These are phyloP conservation scores for Cosmorhoe ocellata DNA, from an alignment of 2,888 invertebrate species.

Conservation along the genomic window DNA sequence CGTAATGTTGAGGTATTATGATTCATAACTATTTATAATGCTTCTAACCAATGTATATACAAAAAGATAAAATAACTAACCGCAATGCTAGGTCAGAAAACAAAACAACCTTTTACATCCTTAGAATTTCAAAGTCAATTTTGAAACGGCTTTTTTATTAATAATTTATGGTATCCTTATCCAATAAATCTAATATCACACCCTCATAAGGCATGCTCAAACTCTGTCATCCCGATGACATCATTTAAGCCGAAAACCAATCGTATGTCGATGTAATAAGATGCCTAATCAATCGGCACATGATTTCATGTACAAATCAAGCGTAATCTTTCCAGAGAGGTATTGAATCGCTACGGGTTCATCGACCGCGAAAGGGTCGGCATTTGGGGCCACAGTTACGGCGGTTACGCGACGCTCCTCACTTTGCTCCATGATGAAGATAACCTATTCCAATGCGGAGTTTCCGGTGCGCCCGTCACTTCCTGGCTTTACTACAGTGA, in stretches of 20 bases:
- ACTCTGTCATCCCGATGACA: background rate
- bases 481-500: slow-evolving; percentile 95
- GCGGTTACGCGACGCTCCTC: slow-evolving; percentile 93
- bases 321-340: slow-evolving; percentile 65
- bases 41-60: no score
- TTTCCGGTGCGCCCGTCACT: slow-evolving; percentile 95
- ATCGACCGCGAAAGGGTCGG: slow-evolving; percentile 87
- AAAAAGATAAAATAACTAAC: no score
- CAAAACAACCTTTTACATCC: no score
- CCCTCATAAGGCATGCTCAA: background rate
- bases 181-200: slow-evolving; percentile 4
- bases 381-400: slow-evolving; percentile 98
- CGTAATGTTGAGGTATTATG: slow-evolving; percentile 81
- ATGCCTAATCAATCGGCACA: no score
- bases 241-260: background rate
- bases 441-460: slow-evolving; percentile 91
- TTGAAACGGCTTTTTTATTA: background rate
- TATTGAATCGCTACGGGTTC: slow-evolving; percentile 81
- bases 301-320: background rate
- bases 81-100: no score
- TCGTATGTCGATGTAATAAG: background rate
- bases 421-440: slow-evolving; percentile 87
- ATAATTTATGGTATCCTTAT: background rate
- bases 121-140: no score
- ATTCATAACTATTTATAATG: no score